Evolutionary conservation across 2,113 vertebrate genomes (phyloP), one percentile per base, ranked within the genome.

Genomic region (Scytalopus superciliaris): DNA sequence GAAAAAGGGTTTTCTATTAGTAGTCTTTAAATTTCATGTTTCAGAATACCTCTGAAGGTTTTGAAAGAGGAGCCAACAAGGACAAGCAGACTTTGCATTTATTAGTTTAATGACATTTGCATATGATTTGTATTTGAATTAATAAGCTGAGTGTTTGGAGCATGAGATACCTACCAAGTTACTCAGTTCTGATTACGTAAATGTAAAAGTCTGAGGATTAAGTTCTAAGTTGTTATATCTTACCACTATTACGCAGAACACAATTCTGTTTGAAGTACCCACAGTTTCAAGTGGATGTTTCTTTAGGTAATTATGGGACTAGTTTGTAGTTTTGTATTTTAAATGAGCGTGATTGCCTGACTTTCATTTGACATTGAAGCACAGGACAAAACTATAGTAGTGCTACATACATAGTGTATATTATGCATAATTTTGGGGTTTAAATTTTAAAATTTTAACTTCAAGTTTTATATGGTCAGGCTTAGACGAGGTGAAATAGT

Each of bases 91-190:
- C 64, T 92, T 92, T 89, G 60, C 76, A 45, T 95, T 81, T 94
- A 84, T 95, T 93, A 70, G 47, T 84, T 78, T 82, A 77, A 84
- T 91, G 77, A 68, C 14, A 80, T 93, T 94, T 94, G 86, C 76
- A 72, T 92, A 49, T 77, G 21, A 89, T 94, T 96, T 93, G 52
- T 89, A 68, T 95, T 90, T 84, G n/a, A 89, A 78, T 94, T 93
- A 84, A 89, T 70, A 81, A 59, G 33, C 30, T 84, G 55, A 73
- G 63, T 81, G 52, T 84, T 91, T 91, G 84, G 76, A 82, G 68
- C 73, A 59, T 80, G 75, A 84, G 70, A 28, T 59, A 89, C 33
- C 67, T 91, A 88, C 30, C 37, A 60, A 52, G 56, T 89, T 89
- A 80, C 33, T 89, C 14, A 25, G 42, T 79, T 89, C 42, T 83